Base-by-base conservation (phyloP, 2,888 invertebrate species). In the Lycia hirtaria region DNA sequence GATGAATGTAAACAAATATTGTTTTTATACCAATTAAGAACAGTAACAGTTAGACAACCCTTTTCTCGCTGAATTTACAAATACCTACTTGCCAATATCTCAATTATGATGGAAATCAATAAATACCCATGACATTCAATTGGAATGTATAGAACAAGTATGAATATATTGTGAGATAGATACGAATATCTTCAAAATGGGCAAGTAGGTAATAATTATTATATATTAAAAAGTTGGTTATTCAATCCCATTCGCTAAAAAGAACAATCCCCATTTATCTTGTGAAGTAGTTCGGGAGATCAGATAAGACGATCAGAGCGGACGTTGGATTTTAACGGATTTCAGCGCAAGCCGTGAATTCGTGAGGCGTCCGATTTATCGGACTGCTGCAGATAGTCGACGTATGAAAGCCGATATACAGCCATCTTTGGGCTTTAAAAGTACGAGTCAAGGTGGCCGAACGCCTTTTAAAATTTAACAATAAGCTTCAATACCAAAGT, bases 191-290 rank as follows among this genome's bases (percentile, higher is more conserved):
- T n/a, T n/a, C n/a, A n/a, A n/a, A n/a, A n/a, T n/a, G n/a, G n/a
- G n/a, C n/a, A n/a, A n/a, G n/a, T n/a, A n/a, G n/a, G 5, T 26
- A 3, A 6, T 9, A 26, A 26, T 1, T 26, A 26, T 9, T 26
- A 9, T 26, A 38, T 38, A 30, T 38, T 49, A 43, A 24, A 58
- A 19, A 67, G 62, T 73, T 74, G 69, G 71, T 71, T 76, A 78
- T 81, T 81, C 78, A 83, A 83, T 85, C 71, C 76, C 70, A 65
- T 75, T 76, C 68, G 66, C 67, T 76, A 73, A 72, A 76, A 79
- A 73, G 78, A 81, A 83, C 81, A 84, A 81, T 84, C 69, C 75
- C 79, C 81, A 83, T 87, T 84, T 85, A 85, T 87, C 81, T 82
- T 78, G 60, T 64, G 68, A 76, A 81, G 80, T 79, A 83, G 76